phyloP scores from a whole-genome alignment of 2,888 invertebrate species.

The Tigriopus californicus region DNA sequence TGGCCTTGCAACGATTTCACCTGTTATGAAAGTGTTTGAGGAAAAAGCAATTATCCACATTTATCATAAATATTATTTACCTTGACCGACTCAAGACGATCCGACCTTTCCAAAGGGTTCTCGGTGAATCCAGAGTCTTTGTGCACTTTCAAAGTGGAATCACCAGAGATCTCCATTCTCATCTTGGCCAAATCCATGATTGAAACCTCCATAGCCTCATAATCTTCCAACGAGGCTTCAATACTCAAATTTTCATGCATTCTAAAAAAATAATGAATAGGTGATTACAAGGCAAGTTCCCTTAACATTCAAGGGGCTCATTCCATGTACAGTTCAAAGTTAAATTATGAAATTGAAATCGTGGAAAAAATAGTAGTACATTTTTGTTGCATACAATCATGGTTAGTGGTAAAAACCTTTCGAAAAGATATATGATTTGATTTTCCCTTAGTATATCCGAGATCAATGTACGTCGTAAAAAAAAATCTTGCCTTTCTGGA shows the following conservation, averaged over 20 bases:
- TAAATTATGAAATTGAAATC: too few relatives aligned
- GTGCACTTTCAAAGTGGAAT: background rate
- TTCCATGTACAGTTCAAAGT: too few relatives aligned
- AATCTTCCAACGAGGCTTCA: background rate
- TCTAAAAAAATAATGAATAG: background rate
- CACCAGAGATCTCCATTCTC: background rate
- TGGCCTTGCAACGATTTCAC: background rate
- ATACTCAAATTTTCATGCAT: conserved; percentile 12
- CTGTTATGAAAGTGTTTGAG: background rate
- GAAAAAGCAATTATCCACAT: background rate
- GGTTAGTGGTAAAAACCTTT: too few relatives aligned
- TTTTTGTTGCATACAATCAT: too few relatives aligned
- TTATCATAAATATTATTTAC: background rate
- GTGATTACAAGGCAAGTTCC: background rate
- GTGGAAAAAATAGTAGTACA: too few relatives aligned
- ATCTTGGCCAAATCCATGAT: background rate
- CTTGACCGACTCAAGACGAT: background rate
- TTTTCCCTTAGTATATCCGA: too few relatives aligned
- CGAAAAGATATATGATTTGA: background rate
- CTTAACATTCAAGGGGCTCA: too few relatives aligned
- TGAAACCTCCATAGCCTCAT: background rate
- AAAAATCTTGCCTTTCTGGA: conserved; percentile 11
- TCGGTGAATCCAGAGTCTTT: conserved; percentile 6
- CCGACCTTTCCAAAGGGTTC: conserved; percentile 13
- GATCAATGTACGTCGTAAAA: too few relatives aligned